These are phyloP conservation scores for Forbesichthys papilliferus DNA, from an alignment of 2,113 vertebrate genomes.

Conservation along the genomic window DNA sequence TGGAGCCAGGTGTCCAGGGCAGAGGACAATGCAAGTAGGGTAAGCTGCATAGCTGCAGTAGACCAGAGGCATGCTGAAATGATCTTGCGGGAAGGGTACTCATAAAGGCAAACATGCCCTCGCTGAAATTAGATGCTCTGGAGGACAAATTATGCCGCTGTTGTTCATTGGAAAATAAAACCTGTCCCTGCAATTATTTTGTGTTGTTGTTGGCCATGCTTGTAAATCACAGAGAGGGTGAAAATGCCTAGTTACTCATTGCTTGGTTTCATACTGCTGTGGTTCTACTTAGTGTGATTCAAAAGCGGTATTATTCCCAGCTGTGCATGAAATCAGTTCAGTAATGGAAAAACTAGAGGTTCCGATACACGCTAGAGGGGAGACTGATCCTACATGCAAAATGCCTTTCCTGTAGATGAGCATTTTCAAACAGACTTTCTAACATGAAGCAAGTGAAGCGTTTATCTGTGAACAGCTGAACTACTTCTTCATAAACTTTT, in stretches of 20 bases:
- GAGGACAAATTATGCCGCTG: conserved; percentile 60
- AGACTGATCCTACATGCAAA: conserved; percentile 9
- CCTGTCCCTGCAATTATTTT: conserved; percentile 57
- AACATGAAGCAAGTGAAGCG: too few species aligned
- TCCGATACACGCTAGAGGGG: conserved; percentile 28
- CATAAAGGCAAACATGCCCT: conserved; percentile 56
- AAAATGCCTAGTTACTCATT: conserved; percentile 51
- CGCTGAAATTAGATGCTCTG: conserved; percentile 49
- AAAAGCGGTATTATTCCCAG: conserved; percentile 62
- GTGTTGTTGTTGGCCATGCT: conserved; percentile 65
- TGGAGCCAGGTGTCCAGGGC: conserved; percentile 66
- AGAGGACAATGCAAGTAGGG: conserved; percentile 44
- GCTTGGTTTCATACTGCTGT: conserved; percentile 37
- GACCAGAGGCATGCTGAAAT: conserved; percentile 57
- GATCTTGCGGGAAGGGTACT: conserved; percentile 57
- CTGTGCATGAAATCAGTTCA: conserved; percentile 61
- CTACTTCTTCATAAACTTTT: conserved; percentile 2
- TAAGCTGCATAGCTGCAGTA: conserved; percentile 40
- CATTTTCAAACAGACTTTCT: background rate
- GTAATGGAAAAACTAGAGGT: conserved; percentile 49
- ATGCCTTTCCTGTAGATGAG: background rate
- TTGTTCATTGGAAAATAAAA: conserved; percentile 65
- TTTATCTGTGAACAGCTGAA: background rate
- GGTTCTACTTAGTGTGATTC: conserved; percentile 47
- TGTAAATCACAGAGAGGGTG: conserved; percentile 51